A percentile compares a stretch with the other conserved stretches of the same genome.
phyloP scores from a whole-genome alignment of 1,140 invertebrate genomes.

The Theocolax elegans region DNA sequence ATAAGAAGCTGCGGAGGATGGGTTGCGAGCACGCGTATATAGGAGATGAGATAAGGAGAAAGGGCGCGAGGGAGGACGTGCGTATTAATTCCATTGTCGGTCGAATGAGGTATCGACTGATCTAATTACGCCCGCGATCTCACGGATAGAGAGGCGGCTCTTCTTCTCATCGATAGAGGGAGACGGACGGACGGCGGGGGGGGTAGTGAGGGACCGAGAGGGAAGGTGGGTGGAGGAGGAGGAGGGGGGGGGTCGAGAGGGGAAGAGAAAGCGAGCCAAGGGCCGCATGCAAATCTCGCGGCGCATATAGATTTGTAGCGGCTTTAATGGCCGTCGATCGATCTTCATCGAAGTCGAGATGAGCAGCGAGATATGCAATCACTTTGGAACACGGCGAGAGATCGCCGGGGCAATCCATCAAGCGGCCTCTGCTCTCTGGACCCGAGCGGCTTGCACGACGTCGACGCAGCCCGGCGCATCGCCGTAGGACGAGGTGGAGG shows the following conservation, averaged over 20 bases:
- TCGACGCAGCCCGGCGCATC: slow-evolving; percentile 15
- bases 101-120: slow-evolving; percentile 41
- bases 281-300: slow-evolving; percentile 43
- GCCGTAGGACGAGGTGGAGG: background rate
- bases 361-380: slow-evolving; percentile 60
- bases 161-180: background rate
- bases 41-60: background rate
- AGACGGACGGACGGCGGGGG: no score
- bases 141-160: slow-evolving; percentile 41
- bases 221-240: no score
- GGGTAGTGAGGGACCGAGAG: no score
- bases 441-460: slow-evolving; percentile 11
- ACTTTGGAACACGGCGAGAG: slow-evolving; percentile 55
- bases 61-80: background rate
- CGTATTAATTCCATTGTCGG: slow-evolving; percentile 41
- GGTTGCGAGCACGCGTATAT: no score
- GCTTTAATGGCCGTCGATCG: slow-evolving; percentile 56
- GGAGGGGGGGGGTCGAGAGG: no score
- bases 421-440: slow-evolving; percentile 45
- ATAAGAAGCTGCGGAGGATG: no score
- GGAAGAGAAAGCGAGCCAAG: no score
- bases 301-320: slow-evolving; percentile 51
- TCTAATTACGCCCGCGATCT: slow-evolving; percentile 44
- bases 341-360: slow-evolving; percentile 59
- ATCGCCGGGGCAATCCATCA: slow-evolving; percentile 58